Evolutionary conservation across 2,888 invertebrate species (phyloP).

Genomic region (Archips xylosteana): DNA sequence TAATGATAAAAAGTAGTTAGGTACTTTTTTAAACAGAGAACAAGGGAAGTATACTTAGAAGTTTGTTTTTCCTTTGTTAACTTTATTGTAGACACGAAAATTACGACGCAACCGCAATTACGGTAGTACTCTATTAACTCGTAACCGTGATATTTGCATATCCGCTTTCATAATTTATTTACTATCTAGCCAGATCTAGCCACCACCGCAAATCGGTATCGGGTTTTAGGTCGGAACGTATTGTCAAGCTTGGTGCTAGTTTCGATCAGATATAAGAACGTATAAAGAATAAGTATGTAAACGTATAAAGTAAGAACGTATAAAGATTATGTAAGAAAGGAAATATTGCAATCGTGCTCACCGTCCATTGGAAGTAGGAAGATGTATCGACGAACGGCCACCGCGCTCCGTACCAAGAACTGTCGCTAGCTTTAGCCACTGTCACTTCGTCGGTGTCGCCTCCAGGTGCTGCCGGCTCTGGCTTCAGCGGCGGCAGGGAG

Average conservation of each 20-base stretch:
- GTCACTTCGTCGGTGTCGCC: conserved; percentile 76
- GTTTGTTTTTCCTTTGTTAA: not conserved
- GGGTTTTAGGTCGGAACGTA: conserved; percentile 41
- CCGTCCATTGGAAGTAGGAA: conserved; percentile 89
- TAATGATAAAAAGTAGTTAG: not conserved
- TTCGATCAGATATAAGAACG: conserved; percentile 21
- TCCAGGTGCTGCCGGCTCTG: conserved; percentile 61
- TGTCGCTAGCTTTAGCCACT: conserved; percentile 71
- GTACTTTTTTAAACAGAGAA: not conserved
- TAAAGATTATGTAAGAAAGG: conserved; percentile 51
- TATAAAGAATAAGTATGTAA: too few species aligned
- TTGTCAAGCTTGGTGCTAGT: not conserved
- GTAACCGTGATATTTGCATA: conserved; percentile 48
- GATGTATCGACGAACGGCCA: conserved; percentile 89
- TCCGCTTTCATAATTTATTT: conserved; percentile 57
- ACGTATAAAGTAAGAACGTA: too few species aligned
- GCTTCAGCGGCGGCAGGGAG: conserved; percentile 74
- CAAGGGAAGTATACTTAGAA: not conserved
- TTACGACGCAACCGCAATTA: conserved; percentile 14
- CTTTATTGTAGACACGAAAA: conserved; percentile 3
- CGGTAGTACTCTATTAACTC: conserved; percentile 15
- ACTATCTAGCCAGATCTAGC: conserved; percentile 41
- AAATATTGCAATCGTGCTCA: conserved; percentile 68
- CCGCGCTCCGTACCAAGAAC: conserved; percentile 86
- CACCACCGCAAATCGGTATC: conserved; percentile 54